Percentiles rank a stretch among this genome's conserved stretches.
Evolutionary conservation across 2,113 vertebrate genomes (phyloP).

Genomic region (Sinocyclocheilus grahami): DNA sequence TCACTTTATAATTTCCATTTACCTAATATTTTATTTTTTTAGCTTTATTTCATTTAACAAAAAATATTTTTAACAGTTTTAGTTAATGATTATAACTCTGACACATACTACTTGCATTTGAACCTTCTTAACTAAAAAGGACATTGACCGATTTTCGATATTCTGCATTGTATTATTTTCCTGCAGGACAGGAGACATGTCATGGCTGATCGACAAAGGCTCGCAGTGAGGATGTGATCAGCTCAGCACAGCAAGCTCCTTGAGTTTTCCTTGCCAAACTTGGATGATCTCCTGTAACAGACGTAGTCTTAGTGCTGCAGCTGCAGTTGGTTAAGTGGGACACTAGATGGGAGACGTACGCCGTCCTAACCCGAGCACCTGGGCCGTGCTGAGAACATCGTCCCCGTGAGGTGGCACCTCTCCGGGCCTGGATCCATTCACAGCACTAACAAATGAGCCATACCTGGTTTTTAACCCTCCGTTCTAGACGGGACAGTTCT

Average conservation of each 20-base stretch:
- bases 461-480: conserved; percentile 47
- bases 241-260: neutral
- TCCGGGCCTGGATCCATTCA: neutral
- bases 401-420: conserved; percentile 13
- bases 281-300: conserved; percentile 1
- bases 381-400: neutral
- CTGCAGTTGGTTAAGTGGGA: conserved; percentile 21
- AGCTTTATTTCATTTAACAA: neutral
- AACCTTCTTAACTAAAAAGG: neutral
- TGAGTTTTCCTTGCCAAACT: neutral
- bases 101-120: neutral
- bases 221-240: conserved; percentile 67
- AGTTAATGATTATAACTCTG: neutral
- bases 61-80: neutral
- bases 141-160: neutral
- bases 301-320: conserved; percentile 3
- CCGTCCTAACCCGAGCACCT: neutral
- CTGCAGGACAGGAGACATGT: conserved; percentile 80
- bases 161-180: neutral
- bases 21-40: neutral
- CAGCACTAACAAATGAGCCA: conserved; percentile 54
- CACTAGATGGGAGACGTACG: conserved; percentile 12
- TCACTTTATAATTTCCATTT: too few species aligned
- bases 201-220: conserved; percentile 81
- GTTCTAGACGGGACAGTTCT: conserved; percentile 28